Conservation (phyloP, 2,888 invertebrate species). For the Lasioglossum pauxillum region DNA sequence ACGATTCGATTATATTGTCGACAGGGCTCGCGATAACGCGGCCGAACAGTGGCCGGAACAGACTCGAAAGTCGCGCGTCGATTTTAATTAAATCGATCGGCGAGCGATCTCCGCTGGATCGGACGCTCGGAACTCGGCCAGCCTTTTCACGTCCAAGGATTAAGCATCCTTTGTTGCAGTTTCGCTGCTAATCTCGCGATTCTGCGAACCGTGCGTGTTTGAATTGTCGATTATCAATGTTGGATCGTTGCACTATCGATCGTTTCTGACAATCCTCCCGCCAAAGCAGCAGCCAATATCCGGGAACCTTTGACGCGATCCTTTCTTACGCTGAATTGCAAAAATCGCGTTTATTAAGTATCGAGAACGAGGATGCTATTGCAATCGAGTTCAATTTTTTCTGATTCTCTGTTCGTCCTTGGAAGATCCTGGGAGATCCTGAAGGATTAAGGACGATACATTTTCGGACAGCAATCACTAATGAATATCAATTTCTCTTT, state of each 20-base stretch:
- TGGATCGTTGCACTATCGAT: neutral
- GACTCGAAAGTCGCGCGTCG: neutral
- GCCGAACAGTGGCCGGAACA: neutral
- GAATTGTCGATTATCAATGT: neutral
- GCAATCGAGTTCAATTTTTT: neutral
- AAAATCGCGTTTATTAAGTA: neutral
- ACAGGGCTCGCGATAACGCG: neutral
- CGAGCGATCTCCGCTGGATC: neutral
- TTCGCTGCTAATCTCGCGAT: neutral
- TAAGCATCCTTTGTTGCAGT: constrained; percentile 16
- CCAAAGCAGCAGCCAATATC: neutral
- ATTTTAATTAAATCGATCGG: constrained; percentile 45
- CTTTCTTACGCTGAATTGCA: neutral
- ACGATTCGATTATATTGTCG: constrained; percentile 40
- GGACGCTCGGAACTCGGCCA: neutral
- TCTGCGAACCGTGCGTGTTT: neutral
- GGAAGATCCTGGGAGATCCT: neutral
- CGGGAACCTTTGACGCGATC: neutral
- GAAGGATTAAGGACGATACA: neutral
- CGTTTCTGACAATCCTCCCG: neutral
- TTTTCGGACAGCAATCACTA: too few relatives aligned
- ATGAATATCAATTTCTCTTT: too few relatives aligned
- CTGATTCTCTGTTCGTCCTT: neutral
- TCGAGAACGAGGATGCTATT: neutral
- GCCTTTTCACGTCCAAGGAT: neutral